phyloP scores from a whole-genome alignment of 2,888 invertebrate genomes.

The Hydropsyche betteni region DNA sequence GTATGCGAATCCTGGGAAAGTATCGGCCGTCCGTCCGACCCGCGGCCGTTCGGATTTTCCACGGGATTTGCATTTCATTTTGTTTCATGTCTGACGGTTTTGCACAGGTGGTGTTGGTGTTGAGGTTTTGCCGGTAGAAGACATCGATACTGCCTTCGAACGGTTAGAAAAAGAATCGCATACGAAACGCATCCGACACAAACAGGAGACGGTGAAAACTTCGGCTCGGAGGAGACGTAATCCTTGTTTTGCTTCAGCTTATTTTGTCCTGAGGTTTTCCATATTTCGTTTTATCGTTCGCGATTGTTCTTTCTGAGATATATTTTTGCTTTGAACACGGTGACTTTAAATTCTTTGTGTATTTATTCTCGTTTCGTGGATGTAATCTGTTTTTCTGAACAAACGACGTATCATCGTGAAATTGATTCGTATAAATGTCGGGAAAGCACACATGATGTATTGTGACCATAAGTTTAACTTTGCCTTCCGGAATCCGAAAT shows the following conservation, averaged over 20 bases:
- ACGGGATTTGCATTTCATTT: constrained; percentile 50
- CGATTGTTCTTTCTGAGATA: constrained; percentile 22
- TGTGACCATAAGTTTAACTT: too few relatives aligned
- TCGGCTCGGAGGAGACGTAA: constrained; percentile 32
- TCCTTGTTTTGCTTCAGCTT: constrained; percentile 32
- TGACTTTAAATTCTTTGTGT: background rate
- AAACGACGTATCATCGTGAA: too few relatives aligned
- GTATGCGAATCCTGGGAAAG: constrained; percentile 5
- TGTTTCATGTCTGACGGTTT: constrained; percentile 43
- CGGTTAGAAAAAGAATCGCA: too few relatives aligned
- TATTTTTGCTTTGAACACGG: background rate
- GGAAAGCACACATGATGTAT: too few relatives aligned
- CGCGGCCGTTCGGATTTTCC: constrained; percentile 24
- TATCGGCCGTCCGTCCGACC: constrained; percentile 26
- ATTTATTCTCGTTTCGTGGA: background rate
- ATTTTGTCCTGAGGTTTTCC: constrained; percentile 26
- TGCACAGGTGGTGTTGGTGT: too few relatives aligned
- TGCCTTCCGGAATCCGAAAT: constrained; percentile 1
- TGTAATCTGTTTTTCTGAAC: background rate
- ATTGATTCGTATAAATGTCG: too few relatives aligned
- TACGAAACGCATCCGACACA: constrained; percentile 24
- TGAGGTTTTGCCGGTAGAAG: too few relatives aligned
- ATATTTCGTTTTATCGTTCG: constrained; percentile 36
- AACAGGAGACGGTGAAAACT: constrained; percentile 22
- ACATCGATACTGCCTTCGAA: too few relatives aligned